Percentiles rank a stretch among this genome's conserved stretches.
These are phyloP conservation scores for Cephus pulcher DNA, from an alignment of 2,888 invertebrate genomes.

Conservation along the genomic window DNA sequence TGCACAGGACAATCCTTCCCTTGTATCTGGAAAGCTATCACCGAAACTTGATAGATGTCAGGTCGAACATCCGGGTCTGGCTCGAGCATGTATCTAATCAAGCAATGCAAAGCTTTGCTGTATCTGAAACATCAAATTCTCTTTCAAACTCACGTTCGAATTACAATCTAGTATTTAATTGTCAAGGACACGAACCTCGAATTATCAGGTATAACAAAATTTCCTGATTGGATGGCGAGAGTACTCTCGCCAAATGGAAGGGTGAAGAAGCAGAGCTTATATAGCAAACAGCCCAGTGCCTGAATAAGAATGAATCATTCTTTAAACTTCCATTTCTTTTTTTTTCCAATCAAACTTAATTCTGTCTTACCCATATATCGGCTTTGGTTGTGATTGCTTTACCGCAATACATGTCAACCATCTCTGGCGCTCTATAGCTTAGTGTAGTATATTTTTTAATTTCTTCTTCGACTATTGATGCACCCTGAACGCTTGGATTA, in stretches of 20 bases:
- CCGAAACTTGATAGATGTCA: slow-evolving; percentile 87
- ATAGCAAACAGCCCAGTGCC: slow-evolving; percentile 89
- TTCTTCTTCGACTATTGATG: slow-evolving; percentile 82
- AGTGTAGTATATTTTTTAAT: slow-evolving; percentile 90
- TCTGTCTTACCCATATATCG: slow-evolving; percentile 82
- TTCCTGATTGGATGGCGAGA: slow-evolving; percentile 91
- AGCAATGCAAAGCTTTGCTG: slow-evolving; percentile 58
- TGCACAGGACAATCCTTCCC: slow-evolving; percentile 83
- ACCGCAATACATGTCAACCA: slow-evolving; percentile 90
- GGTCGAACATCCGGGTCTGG: slow-evolving; percentile 85
- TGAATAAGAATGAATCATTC: slow-evolving; percentile 57
- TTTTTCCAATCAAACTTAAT: not conserved
- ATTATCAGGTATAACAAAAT: slow-evolving; percentile 86
- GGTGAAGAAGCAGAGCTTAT: slow-evolving; percentile 89
- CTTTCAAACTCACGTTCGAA: not conserved
- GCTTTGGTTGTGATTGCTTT: slow-evolving; percentile 87
- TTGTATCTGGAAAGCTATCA: slow-evolving; percentile 77
- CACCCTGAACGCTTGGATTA: slow-evolving; percentile 77
- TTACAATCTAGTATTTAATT: not conserved
- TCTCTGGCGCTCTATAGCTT: slow-evolving; percentile 91
- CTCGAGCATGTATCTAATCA: slow-evolving; percentile 80
- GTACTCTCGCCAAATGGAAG: slow-evolving; percentile 93
- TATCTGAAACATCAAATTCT: slow-evolving; percentile 65
- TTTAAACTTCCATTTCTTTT: not conserved
- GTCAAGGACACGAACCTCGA: slow-evolving; percentile 70